phyloP scores from a whole-genome alignment of 2,888 invertebrate genomes.

The Volucella inanis region DNA sequence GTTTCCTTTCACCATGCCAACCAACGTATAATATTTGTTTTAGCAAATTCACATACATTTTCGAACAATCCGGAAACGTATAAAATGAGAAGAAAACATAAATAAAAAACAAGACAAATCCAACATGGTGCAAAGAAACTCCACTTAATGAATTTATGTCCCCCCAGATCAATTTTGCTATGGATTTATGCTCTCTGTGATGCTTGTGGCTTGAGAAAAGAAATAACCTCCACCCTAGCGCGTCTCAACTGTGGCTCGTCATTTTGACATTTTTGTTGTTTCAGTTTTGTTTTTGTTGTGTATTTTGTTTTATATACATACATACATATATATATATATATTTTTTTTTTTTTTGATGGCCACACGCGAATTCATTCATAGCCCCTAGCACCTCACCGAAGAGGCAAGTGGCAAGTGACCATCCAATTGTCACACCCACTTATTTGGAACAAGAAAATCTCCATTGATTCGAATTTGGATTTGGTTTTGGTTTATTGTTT shows the following conservation, averaged over 20 bases:
- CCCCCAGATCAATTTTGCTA: constrained; percentile 13
- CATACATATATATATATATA: neutral
- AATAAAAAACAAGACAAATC: constrained; percentile 10
- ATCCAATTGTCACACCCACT: constrained; percentile 58
- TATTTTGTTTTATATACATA: neutral
- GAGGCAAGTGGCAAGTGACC: neutral
- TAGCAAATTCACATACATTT: constrained; percentile 60
- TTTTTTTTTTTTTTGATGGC: constrained; percentile 39
- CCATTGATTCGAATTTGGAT: constrained; percentile 2
- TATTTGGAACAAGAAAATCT: constrained; percentile 28
- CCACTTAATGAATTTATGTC: constrained; percentile 58
- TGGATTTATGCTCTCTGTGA: constrained; percentile 27
- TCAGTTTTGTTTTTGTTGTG: neutral
- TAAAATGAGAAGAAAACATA: neutral
- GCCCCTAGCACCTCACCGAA: neutral
- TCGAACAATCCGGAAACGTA: constrained; percentile 58
- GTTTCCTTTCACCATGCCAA: constrained; percentile 20
- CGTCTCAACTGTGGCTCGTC: neutral
- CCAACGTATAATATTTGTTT: constrained; percentile 51
- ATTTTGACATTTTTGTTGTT: constrained; percentile 31
- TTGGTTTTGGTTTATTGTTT: neutral
- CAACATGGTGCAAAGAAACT: constrained; percentile 18
- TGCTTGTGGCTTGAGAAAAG: constrained; percentile 10
- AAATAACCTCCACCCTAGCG: constrained; percentile 12
- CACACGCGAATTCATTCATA: constrained; percentile 49